Percentiles rank a stretch among this genome's conserved stretches.
Conservation (phyloP, 2,113 vertebrate genomes). For the Leucosticte australis region DNA sequence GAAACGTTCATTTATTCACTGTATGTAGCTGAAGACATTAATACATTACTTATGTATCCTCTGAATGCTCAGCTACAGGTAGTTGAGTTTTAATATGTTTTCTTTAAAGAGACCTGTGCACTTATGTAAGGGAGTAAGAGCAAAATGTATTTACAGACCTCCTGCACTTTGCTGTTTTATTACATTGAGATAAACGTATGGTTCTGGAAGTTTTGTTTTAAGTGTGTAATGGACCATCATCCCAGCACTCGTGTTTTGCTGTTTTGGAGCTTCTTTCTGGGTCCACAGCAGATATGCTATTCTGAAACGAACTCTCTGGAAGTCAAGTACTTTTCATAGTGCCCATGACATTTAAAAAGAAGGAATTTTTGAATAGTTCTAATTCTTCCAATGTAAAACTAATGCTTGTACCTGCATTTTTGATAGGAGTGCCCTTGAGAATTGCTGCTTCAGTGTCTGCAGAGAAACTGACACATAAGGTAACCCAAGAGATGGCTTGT, state of each 20-base stretch:
- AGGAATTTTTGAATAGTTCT: background rate
- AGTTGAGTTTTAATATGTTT: background rate
- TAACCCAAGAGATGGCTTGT: background rate
- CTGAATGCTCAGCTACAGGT: background rate
- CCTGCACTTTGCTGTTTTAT: background rate
- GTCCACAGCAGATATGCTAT: background rate
- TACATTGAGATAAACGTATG: background rate
- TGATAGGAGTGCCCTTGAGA: conserved; percentile 4
- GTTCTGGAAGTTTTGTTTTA: background rate
- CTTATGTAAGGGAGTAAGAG: background rate
- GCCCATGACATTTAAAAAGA: background rate
- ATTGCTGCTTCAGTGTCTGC: background rate
- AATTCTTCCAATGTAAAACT: background rate
- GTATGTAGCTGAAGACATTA: background rate
- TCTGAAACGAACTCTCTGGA: background rate
- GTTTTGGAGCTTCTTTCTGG: background rate
- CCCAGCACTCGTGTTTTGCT: background rate
- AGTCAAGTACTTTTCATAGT: background rate
- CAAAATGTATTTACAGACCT: background rate
- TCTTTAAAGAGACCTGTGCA: background rate
- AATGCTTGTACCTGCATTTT: background rate
- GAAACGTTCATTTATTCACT: background rate
- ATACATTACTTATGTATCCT: rapidly evolving
- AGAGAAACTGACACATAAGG: background rate
- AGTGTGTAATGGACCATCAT: background rate